Percentiles rank a stretch among this genome's conserved stretches.
Conservation (phyloP, 2,888 invertebrate genomes). For the Drosophila anomalata region DNA sequence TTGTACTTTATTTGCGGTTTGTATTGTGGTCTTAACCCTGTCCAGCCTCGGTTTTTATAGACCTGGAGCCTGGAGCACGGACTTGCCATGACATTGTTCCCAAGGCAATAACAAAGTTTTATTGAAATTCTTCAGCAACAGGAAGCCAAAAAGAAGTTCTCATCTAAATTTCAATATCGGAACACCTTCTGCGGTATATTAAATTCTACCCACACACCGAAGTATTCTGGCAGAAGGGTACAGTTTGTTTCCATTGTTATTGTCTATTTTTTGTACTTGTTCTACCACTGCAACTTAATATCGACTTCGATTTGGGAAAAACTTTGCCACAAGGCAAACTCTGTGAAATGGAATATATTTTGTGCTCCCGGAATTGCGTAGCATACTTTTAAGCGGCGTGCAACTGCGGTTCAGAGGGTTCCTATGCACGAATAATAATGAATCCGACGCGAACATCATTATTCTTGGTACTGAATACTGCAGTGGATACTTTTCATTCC, state of each 20-base stretch:
- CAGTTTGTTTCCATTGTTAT: neutral
- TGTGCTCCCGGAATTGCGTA: neutral
- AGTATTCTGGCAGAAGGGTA: neutral
- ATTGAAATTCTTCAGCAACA: constrained; percentile 3
- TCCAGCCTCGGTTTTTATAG: neutral
- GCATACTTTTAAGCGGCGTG: neutral
- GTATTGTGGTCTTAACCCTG: neutral
- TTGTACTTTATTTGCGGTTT: constrained; percentile 9
- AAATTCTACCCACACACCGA: neutral
- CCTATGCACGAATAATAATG: neutral
- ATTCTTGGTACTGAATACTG: neutral
- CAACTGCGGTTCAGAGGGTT: neutral
- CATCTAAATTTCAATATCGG: constrained; percentile 11
- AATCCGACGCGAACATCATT: neutral
- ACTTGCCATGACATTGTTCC: neutral
- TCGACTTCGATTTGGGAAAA: constrained; percentile 1
- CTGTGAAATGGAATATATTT: neutral
- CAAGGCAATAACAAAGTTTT: neutral
- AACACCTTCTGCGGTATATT: constrained; percentile 10
- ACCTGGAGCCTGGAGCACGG: neutral
- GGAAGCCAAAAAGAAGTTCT: neutral
- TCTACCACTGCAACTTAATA: neutral
- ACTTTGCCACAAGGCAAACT: neutral
- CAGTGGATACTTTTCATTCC: neutral
- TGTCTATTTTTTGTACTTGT: neutral